Evolutionary conservation across 1,140 invertebrate species (phyloP).

Genomic region (Lasioglossum albipes): DNA sequence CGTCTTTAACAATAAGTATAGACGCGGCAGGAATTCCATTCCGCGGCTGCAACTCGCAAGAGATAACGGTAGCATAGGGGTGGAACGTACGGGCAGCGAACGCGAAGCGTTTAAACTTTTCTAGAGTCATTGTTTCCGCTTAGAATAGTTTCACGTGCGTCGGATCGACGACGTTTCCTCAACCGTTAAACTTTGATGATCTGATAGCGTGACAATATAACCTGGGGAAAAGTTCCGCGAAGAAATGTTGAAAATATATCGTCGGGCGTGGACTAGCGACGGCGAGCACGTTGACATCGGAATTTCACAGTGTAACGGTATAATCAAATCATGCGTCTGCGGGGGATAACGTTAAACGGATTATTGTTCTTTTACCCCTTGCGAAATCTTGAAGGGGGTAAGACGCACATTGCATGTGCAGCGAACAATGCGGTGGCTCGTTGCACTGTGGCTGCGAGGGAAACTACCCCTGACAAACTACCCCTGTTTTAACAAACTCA

Average conservation of each 20-base stretch:
- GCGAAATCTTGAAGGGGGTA: not conserved
- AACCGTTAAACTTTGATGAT: not conserved
- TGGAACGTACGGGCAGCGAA: no score
- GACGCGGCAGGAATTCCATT: no score
- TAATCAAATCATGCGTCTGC: constrained; percentile 33
- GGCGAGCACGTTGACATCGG: constrained; percentile 25
- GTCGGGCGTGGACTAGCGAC: not conserved
- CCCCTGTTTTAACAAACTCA: no score
- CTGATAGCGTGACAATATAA: not conserved
- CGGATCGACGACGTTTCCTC: no score
- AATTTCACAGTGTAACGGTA: constrained; percentile 11
- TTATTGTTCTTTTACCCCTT: constrained; percentile 34
- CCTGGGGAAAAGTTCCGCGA: not conserved
- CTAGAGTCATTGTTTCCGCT: no score
- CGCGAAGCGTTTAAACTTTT: no score
- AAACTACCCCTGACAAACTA: no score
- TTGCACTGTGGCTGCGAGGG: no score
- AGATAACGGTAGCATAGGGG: no score
- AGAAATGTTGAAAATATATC: not conserved
- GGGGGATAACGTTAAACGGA: constrained; percentile 32
- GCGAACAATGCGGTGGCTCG: not conserved
- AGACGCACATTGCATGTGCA: not conserved
- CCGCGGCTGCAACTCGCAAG: no score
- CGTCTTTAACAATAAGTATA: no score
- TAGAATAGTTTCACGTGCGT: no score